A percentile compares a stretch with the other conserved stretches of the same genome.
phyloP scores from a whole-genome alignment of 2,888 invertebrate species.

The Autographa pulchrina region DNA sequence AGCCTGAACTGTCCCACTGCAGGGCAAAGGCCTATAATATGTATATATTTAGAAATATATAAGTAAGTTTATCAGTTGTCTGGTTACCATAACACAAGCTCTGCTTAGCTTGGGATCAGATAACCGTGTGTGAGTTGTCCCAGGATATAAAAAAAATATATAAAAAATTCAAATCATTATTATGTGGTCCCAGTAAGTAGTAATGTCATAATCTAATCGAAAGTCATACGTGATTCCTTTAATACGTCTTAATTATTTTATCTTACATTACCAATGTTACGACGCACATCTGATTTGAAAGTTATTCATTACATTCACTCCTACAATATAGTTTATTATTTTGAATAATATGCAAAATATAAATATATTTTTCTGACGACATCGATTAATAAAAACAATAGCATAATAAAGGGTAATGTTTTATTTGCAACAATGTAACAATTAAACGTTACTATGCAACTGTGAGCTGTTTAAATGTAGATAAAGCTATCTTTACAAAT shows the following conservation, averaged over 20 bases:
- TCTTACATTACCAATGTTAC: neutral
- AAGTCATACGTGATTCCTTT: too few relatives aligned
- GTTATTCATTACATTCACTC: neutral
- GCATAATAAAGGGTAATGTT: neutral
- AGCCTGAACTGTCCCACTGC: too few relatives aligned
- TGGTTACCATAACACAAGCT: too few relatives aligned
- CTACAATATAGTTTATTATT: neutral
- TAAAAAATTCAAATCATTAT: too few relatives aligned
- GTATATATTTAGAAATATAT: too few relatives aligned
- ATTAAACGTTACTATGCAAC: neutral
- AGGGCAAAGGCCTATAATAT: too few relatives aligned
- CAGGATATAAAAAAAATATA: too few relatives aligned
- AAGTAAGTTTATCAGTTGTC: too few relatives aligned
- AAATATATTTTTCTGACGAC: neutral
- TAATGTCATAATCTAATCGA: too few relatives aligned
- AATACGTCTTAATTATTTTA: neutral
- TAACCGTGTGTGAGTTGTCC: too few relatives aligned
- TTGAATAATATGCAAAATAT: neutral
- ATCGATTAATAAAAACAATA: constrained; percentile 5
- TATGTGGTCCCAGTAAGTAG: too few relatives aligned
- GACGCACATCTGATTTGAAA: neutral
- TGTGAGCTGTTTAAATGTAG: neutral
- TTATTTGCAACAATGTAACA: neutral
- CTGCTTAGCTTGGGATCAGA: too few relatives aligned
- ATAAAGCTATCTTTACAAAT: neutral